Base-by-base conservation (phyloP, 2,797 vertebrate genomes). In the Brachyalestes nurse region DNA sequence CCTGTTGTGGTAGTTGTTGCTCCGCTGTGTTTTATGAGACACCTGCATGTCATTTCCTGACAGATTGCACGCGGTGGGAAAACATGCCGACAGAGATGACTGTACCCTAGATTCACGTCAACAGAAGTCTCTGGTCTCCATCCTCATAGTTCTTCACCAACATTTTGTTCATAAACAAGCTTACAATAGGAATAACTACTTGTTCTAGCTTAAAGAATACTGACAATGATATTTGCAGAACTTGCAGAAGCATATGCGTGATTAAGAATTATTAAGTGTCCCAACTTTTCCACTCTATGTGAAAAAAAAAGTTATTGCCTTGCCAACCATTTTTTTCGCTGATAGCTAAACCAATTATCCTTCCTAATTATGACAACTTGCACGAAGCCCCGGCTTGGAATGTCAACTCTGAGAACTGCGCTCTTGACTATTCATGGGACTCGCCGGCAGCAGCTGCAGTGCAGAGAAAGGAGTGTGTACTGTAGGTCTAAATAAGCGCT, bases 21-120 rank as follows among this genome's bases (percentile, higher is more conserved):
- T 45, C 53, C 71, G 19, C 17, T 79, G 53, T 80, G 72, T 83
- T 88, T 87, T 87, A 86, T 84, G 78, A 83, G 79, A 81, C 87
- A 89, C 85, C 88, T 89, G 88, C 51, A 86, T 85, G 83, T 82
- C 75, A 87, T 89, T 88, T 86, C 81, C 85, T 85, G 70, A 85
- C 75, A 75, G 74, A 78, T 60, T 66, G 72, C 83, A 84, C 60
- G 61, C 49, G 64, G 78, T 72, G 83, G 73, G 79, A 77, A 58
- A 74, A 74, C 17, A 10, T 28, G 62, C 38, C 75, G 62, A 60
- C 5, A 42, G 69, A 71, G 72, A 84, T 71, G n/a, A 81, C 61
- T 71, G 62, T 82, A 82, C 42, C 66, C 67, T n/a, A 25, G 49
- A 53, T 65, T 62, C 28, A 45, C 75, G 62, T 66, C 74, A 34